Evolutionary conservation across 35 echinoderm and acorn worm species (phyloP).

Genomic region (Heliocidaris erythrogramma): DNA sequence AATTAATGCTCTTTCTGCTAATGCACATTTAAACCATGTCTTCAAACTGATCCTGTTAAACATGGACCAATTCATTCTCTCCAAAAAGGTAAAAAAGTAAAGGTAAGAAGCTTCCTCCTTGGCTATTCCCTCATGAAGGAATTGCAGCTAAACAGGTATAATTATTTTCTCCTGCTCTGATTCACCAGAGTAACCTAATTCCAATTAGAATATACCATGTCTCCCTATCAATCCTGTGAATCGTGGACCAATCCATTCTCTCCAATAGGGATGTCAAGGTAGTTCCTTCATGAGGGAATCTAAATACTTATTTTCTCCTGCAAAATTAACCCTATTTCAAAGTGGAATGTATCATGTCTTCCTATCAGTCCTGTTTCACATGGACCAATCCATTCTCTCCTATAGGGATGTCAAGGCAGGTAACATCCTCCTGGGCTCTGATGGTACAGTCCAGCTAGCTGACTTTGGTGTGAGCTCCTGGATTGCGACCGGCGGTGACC

Average conservation of each 20-base stretch:
- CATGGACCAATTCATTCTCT: too few relatives aligned
- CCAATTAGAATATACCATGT: not conserved
- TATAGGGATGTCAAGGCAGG: constrained; percentile 95
- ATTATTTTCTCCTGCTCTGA: too few relatives aligned
- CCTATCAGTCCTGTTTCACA: not conserved
- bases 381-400: constrained; percentile 7
- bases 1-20: too few relatives aligned
- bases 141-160: too few relatives aligned
- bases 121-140: too few relatives aligned
- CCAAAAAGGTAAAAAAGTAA: too few relatives aligned
- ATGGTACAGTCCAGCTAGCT: constrained; percentile 79
- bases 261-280: constrained; percentile 89
- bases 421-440: constrained; percentile 82
- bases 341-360: not conserved
- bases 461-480: constrained; percentile 96
- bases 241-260: not conserved
- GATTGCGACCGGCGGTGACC: constrained; percentile 88
- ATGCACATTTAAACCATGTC: too few relatives aligned
- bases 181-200: too few relatives aligned
- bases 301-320: too few relatives aligned
- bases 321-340: too few relatives aligned
- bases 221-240: not conserved
- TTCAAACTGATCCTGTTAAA: too few relatives aligned
- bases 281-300: not conserved
- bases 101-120: too few relatives aligned